Evolutionary conservation across 2,113 vertebrate species (phyloP), one percentile per base, ranked within the genome.

Genomic region (Bos taurus): DNA sequence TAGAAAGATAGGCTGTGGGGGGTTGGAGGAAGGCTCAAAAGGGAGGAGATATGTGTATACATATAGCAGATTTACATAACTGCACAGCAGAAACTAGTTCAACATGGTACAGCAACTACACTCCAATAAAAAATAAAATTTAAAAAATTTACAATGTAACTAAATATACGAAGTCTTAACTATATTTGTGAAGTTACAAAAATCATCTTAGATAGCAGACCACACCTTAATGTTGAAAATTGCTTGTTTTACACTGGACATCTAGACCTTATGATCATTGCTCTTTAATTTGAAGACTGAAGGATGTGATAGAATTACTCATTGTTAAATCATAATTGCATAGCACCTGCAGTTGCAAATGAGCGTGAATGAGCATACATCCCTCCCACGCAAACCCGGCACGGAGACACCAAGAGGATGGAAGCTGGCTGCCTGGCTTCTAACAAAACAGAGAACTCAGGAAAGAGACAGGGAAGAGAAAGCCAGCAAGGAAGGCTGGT

Each of bases 271-370:
- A n/a, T 23, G 50, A 77, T 36, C 21, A 52, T 12, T 88, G 48
- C 46, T 95, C 84, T 94, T 94, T 83, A 91, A 91, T 87, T 33
- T 95, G 92, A 77, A 54, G 92, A 82, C 12, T 81, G 48, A 60
- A 96, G 36, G 56, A 85, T 52, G 36, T 80, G 77, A 67, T 62
- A 36, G 64, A 96, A 96, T 85, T 28, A 25, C 30, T 82, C 50
- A 19, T 67, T 78, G 48, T 93, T 82, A 85, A 94, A 85, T 96
- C 91, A 71, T 77, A 88, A 96, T 57, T 81, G 43, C 81, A 67
- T 15, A 82, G 48, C 64, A 33, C 81, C 90, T 78, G 84, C 62
- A 84, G 88, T 2, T 56, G 46, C 62, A 94, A 93, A 77, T 30
- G 59, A 60, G 21, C 28, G 23, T 50, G 77, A 94, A 80, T 16